These are phyloP conservation scores for Tinea trinotella DNA, from an alignment of 2,888 invertebrate genomes.

Conservation along the genomic window DNA sequence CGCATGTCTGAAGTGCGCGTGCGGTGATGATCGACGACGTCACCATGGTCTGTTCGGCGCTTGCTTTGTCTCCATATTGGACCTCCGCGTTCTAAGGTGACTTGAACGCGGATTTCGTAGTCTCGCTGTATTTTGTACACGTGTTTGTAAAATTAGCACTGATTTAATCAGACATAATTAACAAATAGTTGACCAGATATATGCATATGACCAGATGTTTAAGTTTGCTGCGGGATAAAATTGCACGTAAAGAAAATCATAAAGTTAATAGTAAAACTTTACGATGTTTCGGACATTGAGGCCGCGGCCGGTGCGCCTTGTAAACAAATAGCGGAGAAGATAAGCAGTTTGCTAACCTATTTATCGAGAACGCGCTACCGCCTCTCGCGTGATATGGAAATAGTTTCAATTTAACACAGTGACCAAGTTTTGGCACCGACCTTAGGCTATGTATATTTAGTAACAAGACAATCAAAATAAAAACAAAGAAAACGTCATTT, in stretches of 20 bases:
- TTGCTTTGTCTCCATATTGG: conserved; percentile 8
- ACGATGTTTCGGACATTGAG: conserved; percentile 33
- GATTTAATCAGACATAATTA: too few species aligned
- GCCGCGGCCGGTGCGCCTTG: conserved; percentile 35
- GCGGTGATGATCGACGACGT: conserved; percentile 24
- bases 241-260: conserved; percentile 13
- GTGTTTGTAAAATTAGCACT: background rate
- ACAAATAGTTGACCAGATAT: background rate
- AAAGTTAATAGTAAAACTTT: conserved; percentile 30
- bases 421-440: background rate
- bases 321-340: conserved; percentile 40
- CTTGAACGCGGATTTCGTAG: conserved; percentile 49
- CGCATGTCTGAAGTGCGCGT: conserved; percentile 57
- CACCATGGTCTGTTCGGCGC: background rate
- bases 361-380: background rate
- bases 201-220: conserved; percentile 3
- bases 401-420: conserved; percentile 2
- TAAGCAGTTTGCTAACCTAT: conserved; percentile 13
- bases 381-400: background rate
- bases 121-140: conserved; percentile 41
- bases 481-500: background rate
- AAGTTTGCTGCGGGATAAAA: background rate
- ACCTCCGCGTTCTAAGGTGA: conserved; percentile 33
- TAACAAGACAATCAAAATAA: background rate
- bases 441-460: conserved; percentile 4